Conservation (phyloP, 92 coral and sea anemone genomes). For the Umimayanthus kanabou region DNA sequence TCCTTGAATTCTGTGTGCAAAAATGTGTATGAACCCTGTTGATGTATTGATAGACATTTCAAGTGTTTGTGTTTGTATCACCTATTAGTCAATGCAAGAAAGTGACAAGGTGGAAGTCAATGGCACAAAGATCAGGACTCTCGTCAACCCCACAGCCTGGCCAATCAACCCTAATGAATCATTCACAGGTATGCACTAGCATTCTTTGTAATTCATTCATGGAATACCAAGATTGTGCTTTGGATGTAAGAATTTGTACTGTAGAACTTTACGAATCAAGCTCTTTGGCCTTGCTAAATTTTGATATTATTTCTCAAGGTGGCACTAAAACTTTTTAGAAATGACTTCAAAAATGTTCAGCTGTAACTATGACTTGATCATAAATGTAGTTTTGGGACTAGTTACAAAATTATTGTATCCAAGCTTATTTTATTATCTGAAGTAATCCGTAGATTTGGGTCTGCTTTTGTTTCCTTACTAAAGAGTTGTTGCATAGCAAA, state of each 20-base stretch:
- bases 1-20: too few species aligned
- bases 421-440: too few species aligned
- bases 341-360: background rate
- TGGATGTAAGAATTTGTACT: background rate
- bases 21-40: too few species aligned
- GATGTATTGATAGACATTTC: background rate
- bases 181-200: constrained; percentile 58
- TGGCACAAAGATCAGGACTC: constrained; percentile 77
- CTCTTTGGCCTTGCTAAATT: background rate
- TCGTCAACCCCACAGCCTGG: constrained; percentile 87
- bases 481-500: too few species aligned
- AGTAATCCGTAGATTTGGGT: too few species aligned
- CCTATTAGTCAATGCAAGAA: constrained; percentile 79
- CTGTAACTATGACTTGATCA: too few species aligned
- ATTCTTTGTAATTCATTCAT: background rate
- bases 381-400: too few species aligned
- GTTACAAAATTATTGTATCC: too few species aligned
- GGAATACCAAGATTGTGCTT: background rate
- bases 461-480: too few species aligned
- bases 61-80: background rate
- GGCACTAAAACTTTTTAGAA: background rate
- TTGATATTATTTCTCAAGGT: background rate
- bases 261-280: background rate
- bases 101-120: constrained; percentile 89
- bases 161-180: constrained; percentile 81